Evolutionary conservation across 1,140 invertebrate genomes (phyloP).

Genomic region (Philaenus spumarius): DNA sequence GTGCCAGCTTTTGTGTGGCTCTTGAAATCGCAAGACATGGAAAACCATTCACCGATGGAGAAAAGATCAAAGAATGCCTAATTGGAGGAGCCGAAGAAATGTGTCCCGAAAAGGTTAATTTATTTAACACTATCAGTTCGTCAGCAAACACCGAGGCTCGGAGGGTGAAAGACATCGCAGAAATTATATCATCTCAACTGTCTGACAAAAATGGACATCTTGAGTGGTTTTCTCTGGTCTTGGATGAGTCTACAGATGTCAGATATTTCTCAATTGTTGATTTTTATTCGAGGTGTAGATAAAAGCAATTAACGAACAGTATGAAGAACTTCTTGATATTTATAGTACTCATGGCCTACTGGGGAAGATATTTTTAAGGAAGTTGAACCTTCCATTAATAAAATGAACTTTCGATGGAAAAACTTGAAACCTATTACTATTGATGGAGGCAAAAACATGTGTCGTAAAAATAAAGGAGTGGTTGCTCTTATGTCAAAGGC

Average conservation of each 20-base stretch:
- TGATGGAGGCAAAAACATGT: conserved; percentile 24
- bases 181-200: conserved; percentile 28
- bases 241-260: conserved; percentile 27
- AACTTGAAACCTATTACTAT: conserved; percentile 27
- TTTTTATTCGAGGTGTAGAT: conserved; percentile 33
- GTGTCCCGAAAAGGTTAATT: conserved; percentile 31
- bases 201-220: conserved; percentile 23
- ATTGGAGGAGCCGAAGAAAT: conserved; percentile 35
- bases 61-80: conserved; percentile 35
- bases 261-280: conserved; percentile 30
- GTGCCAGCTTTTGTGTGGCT: too few species aligned
- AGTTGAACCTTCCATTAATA: conserved; percentile 32
- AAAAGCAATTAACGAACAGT: too few species aligned
- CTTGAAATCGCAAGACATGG: too few species aligned
- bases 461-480: conserved; percentile 31
- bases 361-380: conserved; percentile 15
- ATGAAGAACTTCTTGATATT: conserved; percentile 30
- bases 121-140: conserved; percentile 29
- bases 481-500: conserved; percentile 20
- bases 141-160: conserved; percentile 27
- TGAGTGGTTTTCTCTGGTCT: conserved; percentile 27
- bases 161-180: conserved; percentile 30
- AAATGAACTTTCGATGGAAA: conserved; percentile 28
- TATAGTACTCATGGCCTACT: conserved; percentile 21
- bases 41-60: conserved; percentile 34